Evolutionary conservation across 2,888 invertebrate species (phyloP).

Genomic region (Parapristionchus giblindavisi): DNA sequence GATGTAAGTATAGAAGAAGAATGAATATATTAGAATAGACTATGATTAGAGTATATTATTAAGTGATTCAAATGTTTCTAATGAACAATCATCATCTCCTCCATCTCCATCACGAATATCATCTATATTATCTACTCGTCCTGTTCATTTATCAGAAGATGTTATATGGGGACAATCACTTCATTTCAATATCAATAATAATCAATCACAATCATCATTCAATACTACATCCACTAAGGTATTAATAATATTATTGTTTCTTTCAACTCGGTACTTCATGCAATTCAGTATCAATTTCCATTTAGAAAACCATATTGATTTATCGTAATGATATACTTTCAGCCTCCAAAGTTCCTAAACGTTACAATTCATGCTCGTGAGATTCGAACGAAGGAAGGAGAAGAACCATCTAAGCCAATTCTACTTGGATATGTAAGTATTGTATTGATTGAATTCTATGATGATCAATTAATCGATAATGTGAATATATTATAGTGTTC

Average conservation of each 20-base stretch:
- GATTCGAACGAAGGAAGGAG: constrained; percentile 18
- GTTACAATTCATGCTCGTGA: constrained; percentile 60
- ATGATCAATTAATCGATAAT: background rate
- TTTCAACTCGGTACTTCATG: too few relatives aligned
- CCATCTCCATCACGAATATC: constrained; percentile 7
- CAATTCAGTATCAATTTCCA: too few relatives aligned
- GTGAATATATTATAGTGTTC: constrained; percentile 33
- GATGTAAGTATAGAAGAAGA: background rate
- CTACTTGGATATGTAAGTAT: constrained; percentile 57
- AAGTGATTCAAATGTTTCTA: constrained; percentile 6
- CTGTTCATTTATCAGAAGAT: constrained; percentile 41
- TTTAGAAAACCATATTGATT: background rate
- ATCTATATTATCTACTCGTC: constrained; percentile 39
- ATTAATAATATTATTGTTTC: background rate
- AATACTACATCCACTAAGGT: background rate
- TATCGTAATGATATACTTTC: background rate
- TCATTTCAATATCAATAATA: constrained; percentile 53
- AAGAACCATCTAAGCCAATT: constrained; percentile 46
- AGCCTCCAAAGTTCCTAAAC: constrained; percentile 52
- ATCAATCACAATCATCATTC: background rate
- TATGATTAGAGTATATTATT: background rate
- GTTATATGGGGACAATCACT: constrained; percentile 67
- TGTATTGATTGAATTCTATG: background rate
- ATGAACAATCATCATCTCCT: constrained; percentile 1
- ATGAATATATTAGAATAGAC: background rate